A percentile compares a stretch with the other conserved stretches of the same genome.
These are phyloP conservation scores for Trissolcus brochymenae DNA, from an alignment of 2,888 invertebrate species.

Conservation along the genomic window DNA sequence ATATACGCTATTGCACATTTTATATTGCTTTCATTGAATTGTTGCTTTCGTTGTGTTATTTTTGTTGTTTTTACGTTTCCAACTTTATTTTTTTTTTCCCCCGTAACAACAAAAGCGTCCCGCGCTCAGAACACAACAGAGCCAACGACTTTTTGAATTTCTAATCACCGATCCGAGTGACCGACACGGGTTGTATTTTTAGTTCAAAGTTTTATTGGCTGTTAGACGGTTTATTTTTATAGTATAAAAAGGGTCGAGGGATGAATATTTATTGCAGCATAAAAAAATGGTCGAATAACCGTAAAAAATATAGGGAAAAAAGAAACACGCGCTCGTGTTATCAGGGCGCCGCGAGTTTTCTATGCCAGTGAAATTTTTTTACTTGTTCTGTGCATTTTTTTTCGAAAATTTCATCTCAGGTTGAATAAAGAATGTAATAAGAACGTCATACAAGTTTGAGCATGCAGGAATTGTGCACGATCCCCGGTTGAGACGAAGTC, in stretches of 20 bases:
- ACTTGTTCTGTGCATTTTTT: neutral
- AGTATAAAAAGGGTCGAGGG: conserved; percentile 17
- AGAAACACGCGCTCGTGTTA: no score
- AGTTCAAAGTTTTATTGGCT: conserved; percentile 26
- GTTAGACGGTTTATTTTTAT: conserved; percentile 31
- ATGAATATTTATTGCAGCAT: conserved; percentile 15
- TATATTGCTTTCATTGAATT: conserved; percentile 49
- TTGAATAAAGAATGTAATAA: conserved; percentile 23
- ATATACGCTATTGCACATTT: conserved; percentile 30
- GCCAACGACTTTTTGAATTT: conserved; percentile 11
- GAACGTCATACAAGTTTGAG: conserved; percentile 26
- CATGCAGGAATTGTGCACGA: conserved; percentile 6
- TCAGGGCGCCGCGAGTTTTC: neutral
- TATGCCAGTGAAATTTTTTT: conserved; percentile 7
- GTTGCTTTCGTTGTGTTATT: conserved; percentile 44
- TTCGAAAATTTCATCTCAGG: neutral
- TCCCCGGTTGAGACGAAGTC: conserved; percentile 9
- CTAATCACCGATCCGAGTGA: conserved; percentile 21
- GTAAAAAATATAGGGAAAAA: no score
- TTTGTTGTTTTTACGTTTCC: conserved; percentile 22
- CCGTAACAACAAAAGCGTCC: no score
- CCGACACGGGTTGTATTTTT: conserved; percentile 22
- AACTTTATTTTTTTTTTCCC: neutral
- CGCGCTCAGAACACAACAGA: no score
- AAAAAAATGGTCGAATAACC: conserved; percentile 12